Evolutionary conservation across 2,888 invertebrate species (phyloP), one percentile per base, ranked within the genome.

Genomic region (Drosophila cracens): DNA sequence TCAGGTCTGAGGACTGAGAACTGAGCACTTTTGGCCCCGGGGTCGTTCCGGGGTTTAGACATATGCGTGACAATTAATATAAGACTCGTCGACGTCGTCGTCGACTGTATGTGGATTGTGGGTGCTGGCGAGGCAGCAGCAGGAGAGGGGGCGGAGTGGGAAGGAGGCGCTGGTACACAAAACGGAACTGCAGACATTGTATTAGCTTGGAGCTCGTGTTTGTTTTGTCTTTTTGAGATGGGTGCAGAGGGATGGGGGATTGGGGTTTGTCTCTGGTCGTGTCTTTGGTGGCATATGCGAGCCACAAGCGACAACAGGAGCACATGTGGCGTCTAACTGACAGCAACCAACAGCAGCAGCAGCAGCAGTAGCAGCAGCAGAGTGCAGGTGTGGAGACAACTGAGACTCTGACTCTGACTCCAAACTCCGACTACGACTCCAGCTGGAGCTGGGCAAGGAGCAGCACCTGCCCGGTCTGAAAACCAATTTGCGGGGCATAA

Each of bases 1-100:
- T 53, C 74, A 7, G 51, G 80, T 70, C 57, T 70, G 74, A 36
- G 64, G 33, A 60, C 61, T 53, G 13, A 52, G 66, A 56, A 5
- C 16, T 6, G 34, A 25, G 36, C 34, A 46, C 46, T 46, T 46
- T 69, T 62, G 33, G 33, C 51, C 33, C 57, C 29, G 25, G 76
- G 76, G 76, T 81, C 74, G 75, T 66, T 40, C 40, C 73, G 68
- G 74, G 61, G 87, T 77, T 83, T 76, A 83, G 83, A 89, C 82
- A 76, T 87, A 90, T 88, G 87, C 87, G 87, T 88, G 87, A 88
- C 87, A 88, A 88, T 88, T 88, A 90, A 88, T 88, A 90, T 90
- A 88, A 83, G 89, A 87, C 86, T 82, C 74, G 59, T 72, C 74
- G 69, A 67, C 52, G 52, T 51, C 40, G 53, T 13, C 34, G 48